Base-by-base conservation (phyloP, 2,113 vertebrate species). In the Mesitornis unicolor region DNA sequence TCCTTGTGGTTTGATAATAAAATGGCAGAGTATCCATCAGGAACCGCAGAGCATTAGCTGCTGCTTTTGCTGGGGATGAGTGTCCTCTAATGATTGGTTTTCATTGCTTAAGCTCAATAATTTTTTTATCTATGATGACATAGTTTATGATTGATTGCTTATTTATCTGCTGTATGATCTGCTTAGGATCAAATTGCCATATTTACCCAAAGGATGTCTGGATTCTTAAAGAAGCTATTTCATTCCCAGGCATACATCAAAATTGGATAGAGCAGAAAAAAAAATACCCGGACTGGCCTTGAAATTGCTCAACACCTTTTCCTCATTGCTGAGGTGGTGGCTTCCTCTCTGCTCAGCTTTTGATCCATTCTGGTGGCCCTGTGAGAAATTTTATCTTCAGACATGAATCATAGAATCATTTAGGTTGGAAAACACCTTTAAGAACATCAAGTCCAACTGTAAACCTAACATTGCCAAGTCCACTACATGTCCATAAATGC, bases 1-100 rank as follows among this genome's bases (percentile, higher is more conserved):
- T 97, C 89, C 83, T 87, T 93, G 85, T 87, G 94, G 96, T 96
- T 96, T 96, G 76, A 70, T 86, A 91, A 92, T 45, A 91, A 89
- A 91, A 87, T 90, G 84, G 47, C 40, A 91, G 82, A 79, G 31
- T 87, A 87, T 92, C 87, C 84, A 89, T 64, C 69, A 87, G 76
- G 75, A 97, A 92, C 88, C 36, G 2, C 89, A 95, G 51, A 87
- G 64, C 50, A 86, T 95, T 85, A 94, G 69, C 64, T 63, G 45
- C 9, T 88, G 51, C 85, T 83, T 95, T 96, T 87, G 79, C 40
- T 78, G 76, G 61, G 87, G 42, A 90, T 85, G 89, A n/a, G n/a
- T 93, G 87, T 93, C 65, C 87, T 81, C 92, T 93, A 90, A 90
- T 78, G 90, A 97, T 95, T 87, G 24, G 10, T 87, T 94, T 95